These are phyloP conservation scores for Brachynemurus nebulosus DNA, from an alignment of 2,888 invertebrate species.

Conservation along the genomic window DNA sequence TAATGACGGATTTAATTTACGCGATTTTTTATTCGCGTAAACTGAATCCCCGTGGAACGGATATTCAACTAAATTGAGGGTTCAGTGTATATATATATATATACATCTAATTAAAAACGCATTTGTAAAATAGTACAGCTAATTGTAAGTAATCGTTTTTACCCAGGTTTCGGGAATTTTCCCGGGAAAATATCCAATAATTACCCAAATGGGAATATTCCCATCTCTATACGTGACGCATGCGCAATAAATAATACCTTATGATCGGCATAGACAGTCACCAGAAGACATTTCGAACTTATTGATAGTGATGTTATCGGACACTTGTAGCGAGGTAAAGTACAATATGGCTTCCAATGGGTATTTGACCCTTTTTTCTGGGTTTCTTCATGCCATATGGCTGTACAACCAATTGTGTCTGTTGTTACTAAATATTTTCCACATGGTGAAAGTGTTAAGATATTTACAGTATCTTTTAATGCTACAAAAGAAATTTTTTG, in stretches of 20 bases:
- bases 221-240: too few relatives aligned
- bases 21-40: too few relatives aligned
- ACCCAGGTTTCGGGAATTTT: too few relatives aligned
- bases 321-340: conserved; percentile 54
- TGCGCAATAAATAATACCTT: conserved; percentile 39
- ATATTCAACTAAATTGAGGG: too few relatives aligned
- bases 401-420: conserved; percentile 49
- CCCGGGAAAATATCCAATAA: too few relatives aligned
- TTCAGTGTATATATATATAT: too few relatives aligned
- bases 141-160: too few relatives aligned
- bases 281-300: conserved; percentile 43
- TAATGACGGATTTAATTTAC: too few relatives aligned
- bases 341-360: conserved; percentile 35
- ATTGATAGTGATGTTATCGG: conserved; percentile 60
- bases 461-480: conserved; percentile 40
- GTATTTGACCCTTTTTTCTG: conserved; percentile 23
- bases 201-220: too few relatives aligned
- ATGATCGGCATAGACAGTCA: conserved; percentile 66
- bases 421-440: conserved; percentile 51
- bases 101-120: too few relatives aligned
- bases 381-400: conserved; percentile 38
- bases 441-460: conserved; percentile 36
- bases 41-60: too few relatives aligned
- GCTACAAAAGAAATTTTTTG: conserved; percentile 30
- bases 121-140: too few relatives aligned